Percentiles rank a stretch among this genome's conserved stretches.
These are phyloP conservation scores for Nylanderia fulva DNA, from an alignment of 1,140 invertebrate genomes.

Conservation along the genomic window DNA sequence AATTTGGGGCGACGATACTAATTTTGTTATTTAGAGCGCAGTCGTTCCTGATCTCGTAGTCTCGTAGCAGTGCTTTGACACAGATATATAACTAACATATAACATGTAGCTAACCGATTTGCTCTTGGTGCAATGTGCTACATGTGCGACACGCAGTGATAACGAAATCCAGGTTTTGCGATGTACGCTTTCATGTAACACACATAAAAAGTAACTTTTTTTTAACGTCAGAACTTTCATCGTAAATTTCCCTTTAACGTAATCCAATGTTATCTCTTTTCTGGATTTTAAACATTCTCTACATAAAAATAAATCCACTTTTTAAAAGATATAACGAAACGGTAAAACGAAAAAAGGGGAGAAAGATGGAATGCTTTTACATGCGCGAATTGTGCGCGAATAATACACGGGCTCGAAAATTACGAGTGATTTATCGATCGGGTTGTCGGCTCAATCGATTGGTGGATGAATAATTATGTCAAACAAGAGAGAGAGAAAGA, in stretches of 20 bases:
- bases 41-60: slow-evolving; percentile 5
- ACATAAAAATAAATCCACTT: not conserved
- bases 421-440: not conserved
- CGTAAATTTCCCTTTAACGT: slow-evolving; percentile 1
- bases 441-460: not conserved
- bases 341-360: not conserved
- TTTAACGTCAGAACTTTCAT: not conserved
- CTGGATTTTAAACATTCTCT: not conserved
- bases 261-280: slow-evolving; percentile 10
- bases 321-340: not conserved
- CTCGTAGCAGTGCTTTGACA: not conserved
- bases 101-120: slow-evolving; percentile 53
- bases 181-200: not conserved
- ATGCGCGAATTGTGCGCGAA: not conserved
- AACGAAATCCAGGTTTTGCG: slow-evolving; percentile 5
- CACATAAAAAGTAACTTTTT: not conserved
- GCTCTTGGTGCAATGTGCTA: slow-evolving; percentile 49
- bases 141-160: slow-evolving; percentile 50
- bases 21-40: not conserved
- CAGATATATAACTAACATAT: slow-evolving; percentile 17
- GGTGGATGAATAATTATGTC: not conserved
- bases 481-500: not conserved
- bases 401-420: not conserved
- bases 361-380: not conserved
- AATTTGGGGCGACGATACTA: not conserved